Evolutionary conservation across 1,140 invertebrate species (phyloP).

Genomic region (Dreissena polymorpha): DNA sequence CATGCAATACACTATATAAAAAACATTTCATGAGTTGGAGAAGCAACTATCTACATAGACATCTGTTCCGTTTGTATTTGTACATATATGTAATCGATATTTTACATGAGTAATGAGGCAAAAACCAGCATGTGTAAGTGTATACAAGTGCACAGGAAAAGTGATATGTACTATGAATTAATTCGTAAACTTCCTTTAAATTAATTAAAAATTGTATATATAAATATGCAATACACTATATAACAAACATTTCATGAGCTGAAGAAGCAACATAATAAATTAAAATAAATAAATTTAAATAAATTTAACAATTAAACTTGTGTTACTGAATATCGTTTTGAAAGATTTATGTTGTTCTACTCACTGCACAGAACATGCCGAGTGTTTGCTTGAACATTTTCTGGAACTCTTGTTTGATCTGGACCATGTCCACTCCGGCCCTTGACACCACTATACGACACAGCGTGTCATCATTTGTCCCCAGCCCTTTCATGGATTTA

Average conservation of each 20-base stretch:
- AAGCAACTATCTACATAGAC: no score
- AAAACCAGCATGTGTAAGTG: no score
- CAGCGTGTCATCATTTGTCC: constrained; percentile 80
- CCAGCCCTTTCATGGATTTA: constrained; percentile 79
- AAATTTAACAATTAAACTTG: no score
- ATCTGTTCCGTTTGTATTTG: no score
- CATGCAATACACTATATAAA: no score
- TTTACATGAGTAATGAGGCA: no score
- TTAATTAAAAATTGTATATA: no score
- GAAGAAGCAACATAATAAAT: background rate
- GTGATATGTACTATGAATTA: no score
- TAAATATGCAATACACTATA: no score
- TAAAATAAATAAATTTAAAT: background rate
- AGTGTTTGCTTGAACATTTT: constrained; percentile 72
- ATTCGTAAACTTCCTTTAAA: no score
- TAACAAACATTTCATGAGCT: background rate
- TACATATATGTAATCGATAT: no score
- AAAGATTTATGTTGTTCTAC: constrained; percentile 13
- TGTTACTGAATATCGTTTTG: background rate
- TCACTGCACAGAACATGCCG: constrained; percentile 74
- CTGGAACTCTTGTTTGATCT: constrained; percentile 81
- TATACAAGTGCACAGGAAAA: no score
- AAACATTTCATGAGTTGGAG: background rate
- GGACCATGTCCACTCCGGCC: constrained; percentile 81
- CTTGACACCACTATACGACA: constrained; percentile 79